Conservation (phyloP, 2,888 invertebrate genomes). For the Phengaris arion region DNA sequence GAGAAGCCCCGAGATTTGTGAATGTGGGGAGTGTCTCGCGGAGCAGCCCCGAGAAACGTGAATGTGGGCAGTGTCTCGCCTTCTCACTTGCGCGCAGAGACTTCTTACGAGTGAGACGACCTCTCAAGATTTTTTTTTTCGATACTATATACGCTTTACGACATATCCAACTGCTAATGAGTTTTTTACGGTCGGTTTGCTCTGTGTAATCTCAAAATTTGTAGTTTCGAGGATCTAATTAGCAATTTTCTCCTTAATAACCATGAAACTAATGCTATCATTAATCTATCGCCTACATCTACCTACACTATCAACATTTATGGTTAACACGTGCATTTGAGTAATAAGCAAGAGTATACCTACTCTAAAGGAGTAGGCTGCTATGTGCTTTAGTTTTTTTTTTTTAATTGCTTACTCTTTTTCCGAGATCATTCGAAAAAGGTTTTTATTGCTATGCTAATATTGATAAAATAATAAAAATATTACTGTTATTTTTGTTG, state of each 20-base stretch:
- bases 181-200: neutral
- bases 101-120: neutral
- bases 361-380: too few relatives aligned
- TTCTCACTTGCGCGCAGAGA: too few relatives aligned
- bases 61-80: neutral
- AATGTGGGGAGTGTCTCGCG: neutral
- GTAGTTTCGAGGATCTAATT: conserved; percentile 8
- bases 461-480: too few relatives aligned
- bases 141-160: neutral
- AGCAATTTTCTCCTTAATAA: neutral
- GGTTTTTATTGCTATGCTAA: too few relatives aligned
- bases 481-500: too few relatives aligned
- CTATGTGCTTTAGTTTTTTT: too few relatives aligned
- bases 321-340: too few relatives aligned
- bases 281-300: neutral
- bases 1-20: neutral
- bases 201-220: neutral
- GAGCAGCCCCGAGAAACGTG: neutral
- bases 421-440: too few relatives aligned
- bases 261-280: neutral
- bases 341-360: too few relatives aligned
- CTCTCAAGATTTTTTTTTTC: neutral
- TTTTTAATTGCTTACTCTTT: too few relatives aligned
- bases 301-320: neutral
- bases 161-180: neutral